phyloP scores from a whole-genome alignment of 2,113 vertebrate genomes.

The Struthidea cinerea region DNA sequence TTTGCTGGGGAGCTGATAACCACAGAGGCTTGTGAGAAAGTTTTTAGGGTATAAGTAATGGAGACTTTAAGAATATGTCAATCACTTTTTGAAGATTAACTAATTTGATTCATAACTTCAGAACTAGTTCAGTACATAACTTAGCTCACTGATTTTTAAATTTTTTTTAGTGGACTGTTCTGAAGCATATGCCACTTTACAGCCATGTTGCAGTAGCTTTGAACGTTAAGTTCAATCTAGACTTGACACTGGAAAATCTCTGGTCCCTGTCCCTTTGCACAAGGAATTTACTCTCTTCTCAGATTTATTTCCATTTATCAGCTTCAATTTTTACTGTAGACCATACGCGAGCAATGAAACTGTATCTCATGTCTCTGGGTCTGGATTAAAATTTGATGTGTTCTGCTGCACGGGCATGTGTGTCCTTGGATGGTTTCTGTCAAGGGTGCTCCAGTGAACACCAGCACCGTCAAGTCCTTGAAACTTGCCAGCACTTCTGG shows the following conservation, averaged over 20 bases:
- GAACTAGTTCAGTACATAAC: neutral
- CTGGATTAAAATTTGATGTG: neutral
- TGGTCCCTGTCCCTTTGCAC: neutral
- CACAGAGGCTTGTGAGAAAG: neutral
- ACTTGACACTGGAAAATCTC: neutral
- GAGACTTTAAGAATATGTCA: neutral
- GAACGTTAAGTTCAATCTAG: neutral
- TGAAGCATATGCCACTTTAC: neutral
- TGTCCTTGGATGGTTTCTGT: neutral
- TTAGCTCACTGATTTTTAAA: neutral
- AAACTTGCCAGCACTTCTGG: neutral
- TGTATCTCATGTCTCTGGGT: neutral
- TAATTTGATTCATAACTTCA: neutral
- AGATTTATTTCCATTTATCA: neutral
- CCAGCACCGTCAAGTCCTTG: neutral
- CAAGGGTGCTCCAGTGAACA: neutral
- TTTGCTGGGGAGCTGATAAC: neutral
- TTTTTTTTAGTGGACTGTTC: neutral
- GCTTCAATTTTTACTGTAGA: neutral
- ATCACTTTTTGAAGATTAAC: neutral
- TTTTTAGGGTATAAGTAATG: neutral
- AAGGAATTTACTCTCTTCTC: neutral
- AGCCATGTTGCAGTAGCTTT: neutral
- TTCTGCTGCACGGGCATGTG: neutral
- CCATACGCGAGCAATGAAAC: neutral